Base-by-base conservation (phyloP, 2,888 invertebrate species). In the Colletes collaris region DNA sequence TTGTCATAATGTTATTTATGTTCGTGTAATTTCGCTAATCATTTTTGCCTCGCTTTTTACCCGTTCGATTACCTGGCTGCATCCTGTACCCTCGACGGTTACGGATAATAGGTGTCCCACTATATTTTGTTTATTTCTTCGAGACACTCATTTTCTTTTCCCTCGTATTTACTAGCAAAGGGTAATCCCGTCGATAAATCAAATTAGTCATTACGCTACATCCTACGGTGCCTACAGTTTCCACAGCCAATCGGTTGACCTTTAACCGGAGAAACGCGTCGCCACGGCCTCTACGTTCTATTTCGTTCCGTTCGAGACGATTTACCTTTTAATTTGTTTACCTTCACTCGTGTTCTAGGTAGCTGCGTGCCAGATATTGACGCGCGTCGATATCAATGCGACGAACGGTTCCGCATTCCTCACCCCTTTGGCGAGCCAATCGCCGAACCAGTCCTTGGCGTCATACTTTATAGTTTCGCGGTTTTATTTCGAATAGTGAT, bases 361-460 rank as follows among this genome's bases (percentile, higher is more conserved):
- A 67, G 53, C 53, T 52, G 55, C 59, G 27, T 19, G 60, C 8
- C 66, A 19, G 52, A 37, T 19, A 59, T 73, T 37, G 59, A 76
- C 53, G 52, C 50, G 62, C 16, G 3, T 10, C 27, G 60, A 69
- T 69, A 69, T 53, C 53, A 10, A 44, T n/a, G 52, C 60, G 4
- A 44, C 53, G 59, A 67, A 49, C 37, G 60, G 49, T 69, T 73
- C 73, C 69, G 69, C 73, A 62, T 75, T 75, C 74, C 56, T 63
- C 71, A 10, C 74, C 70, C 70, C 27, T 70, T 40, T 44, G 19
- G 11, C 55, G n/a, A 46, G 35, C 13, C 11, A 40, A 13, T 49
- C 50, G 11, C 19, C 37, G 11, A 69, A 50, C 58, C 55, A 55
- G 62, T 27, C 71, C 27, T 10, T 6, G 19, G 44, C 40, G 56